phyloP scores from a whole-genome alignment of 2,113 vertebrate species.

The Nicator chloris region DNA sequence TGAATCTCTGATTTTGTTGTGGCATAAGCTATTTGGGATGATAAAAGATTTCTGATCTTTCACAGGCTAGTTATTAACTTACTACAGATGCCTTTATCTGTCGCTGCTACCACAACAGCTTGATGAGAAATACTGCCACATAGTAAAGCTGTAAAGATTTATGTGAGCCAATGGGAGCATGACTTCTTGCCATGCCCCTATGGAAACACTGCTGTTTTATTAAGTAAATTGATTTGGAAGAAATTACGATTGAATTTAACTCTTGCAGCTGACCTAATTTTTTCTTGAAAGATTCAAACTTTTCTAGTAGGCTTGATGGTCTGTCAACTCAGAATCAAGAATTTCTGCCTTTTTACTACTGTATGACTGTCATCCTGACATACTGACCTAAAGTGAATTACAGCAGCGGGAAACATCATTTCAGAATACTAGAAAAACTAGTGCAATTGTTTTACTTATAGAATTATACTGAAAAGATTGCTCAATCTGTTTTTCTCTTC shows the following conservation, averaged over 20 bases:
- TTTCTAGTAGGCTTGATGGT: not conserved
- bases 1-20: not conserved
- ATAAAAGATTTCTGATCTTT: not conserved
- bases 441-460: not conserved
- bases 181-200: not conserved
- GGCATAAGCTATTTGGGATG: not conserved
- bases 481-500: conserved; percentile 15
- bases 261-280: not conserved
- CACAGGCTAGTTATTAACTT: not conserved
- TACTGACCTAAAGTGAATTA: not conserved
- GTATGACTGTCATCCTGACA: not conserved
- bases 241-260: not conserved
- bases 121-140: not conserved
- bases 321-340: not conserved
- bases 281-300: not conserved
- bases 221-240: not conserved
- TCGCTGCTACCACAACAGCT: too few species aligned
- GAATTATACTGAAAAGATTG: not conserved
- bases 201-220: not conserved
- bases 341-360: not conserved
- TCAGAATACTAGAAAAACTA: not conserved
- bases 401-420: not conserved
- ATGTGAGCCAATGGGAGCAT: not conserved
- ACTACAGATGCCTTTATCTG: not conserved
- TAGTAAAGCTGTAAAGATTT: not conserved